These are phyloP conservation scores for Idaea aversata DNA, from an alignment of 2,888 invertebrate genomes.

Conservation along the genomic window DNA sequence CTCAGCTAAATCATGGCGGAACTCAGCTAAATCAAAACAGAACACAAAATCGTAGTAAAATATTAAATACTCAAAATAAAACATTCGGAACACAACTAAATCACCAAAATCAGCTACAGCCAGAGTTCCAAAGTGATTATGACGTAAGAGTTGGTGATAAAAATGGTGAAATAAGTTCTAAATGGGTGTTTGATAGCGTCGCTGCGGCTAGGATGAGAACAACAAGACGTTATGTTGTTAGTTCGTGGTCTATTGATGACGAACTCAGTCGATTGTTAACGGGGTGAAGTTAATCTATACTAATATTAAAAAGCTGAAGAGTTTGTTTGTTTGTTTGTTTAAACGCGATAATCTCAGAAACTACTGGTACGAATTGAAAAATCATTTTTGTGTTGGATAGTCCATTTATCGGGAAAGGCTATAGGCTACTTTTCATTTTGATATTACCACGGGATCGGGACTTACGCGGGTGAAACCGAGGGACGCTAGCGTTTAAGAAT, in stretches of 20 bases:
- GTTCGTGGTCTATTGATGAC: slow-evolving; percentile 11
- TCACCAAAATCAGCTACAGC: neutral
- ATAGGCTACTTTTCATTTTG: too few species aligned
- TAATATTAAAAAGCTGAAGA: too few species aligned
- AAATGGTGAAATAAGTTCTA: slow-evolving; percentile 49
- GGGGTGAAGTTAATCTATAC: neutral
- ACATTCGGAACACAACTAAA: neutral
- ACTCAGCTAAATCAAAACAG: neutral
- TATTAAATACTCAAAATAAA: neutral
- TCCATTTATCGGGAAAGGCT: too few species aligned
- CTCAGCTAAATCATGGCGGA: neutral
- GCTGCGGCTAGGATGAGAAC: slow-evolving; percentile 58
- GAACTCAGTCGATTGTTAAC: slow-evolving; percentile 9
- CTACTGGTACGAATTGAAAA: too few species aligned
- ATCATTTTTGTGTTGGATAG: too few species aligned
- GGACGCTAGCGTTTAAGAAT: too few species aligned
- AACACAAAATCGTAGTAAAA: neutral
- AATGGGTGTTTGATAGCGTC: slow-evolving; percentile 71
- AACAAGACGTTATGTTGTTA: slow-evolving; percentile 49
- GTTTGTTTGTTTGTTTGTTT: too few species aligned
- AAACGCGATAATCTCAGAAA: too few species aligned
- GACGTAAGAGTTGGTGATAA: slow-evolving; percentile 51
- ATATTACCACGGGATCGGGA: too few species aligned
- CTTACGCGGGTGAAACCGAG: too few species aligned
- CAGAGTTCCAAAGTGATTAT: slow-evolving; percentile 19